phyloP scores from a whole-genome alignment of 2,888 invertebrate species.

The Brenthis hecate region DNA sequence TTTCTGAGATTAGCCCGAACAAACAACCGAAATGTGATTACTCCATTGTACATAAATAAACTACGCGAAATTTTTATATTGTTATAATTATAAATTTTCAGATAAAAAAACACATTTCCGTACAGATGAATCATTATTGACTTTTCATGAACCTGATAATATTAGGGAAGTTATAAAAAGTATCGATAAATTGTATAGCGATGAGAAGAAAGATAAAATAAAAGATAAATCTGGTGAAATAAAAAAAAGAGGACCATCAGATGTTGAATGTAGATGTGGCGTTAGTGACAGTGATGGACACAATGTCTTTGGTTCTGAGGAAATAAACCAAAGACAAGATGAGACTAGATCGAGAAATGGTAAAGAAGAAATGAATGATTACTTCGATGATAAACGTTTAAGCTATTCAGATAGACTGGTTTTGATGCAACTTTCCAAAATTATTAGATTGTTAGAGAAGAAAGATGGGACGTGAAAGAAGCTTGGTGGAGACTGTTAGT shows the following conservation, averaged over 20 bases:
- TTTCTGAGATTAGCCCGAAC: neutral
- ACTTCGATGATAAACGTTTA: constrained; percentile 4
- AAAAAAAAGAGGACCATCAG: constrained; percentile 2
- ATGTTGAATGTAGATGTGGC: constrained; percentile 13
- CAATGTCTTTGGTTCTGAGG: neutral
- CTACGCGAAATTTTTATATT: neutral
- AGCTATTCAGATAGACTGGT: constrained; percentile 44
- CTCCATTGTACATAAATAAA: too few species aligned
- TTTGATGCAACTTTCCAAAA: constrained; percentile 58
- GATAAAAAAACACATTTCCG: constrained; percentile 36
- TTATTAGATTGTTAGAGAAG: constrained; percentile 61
- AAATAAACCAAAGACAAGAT: neutral
- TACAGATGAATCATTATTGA: constrained; percentile 35
- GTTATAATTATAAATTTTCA: constrained; percentile 17
- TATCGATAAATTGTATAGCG: neutral
- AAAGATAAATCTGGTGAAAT: neutral
- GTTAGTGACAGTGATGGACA: neutral
- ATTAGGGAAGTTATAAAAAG: neutral
- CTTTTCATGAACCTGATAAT: constrained; percentile 27
- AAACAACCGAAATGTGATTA: neutral
- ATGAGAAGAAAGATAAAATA: neutral
- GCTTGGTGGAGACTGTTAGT: constrained; percentile 7
- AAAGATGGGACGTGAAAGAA: constrained; percentile 53
- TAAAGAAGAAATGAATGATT: neutral
- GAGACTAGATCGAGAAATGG: neutral